Conservation (phyloP, 2,797 vertebrate species). For the Zenarchopterus dispar region DNA sequence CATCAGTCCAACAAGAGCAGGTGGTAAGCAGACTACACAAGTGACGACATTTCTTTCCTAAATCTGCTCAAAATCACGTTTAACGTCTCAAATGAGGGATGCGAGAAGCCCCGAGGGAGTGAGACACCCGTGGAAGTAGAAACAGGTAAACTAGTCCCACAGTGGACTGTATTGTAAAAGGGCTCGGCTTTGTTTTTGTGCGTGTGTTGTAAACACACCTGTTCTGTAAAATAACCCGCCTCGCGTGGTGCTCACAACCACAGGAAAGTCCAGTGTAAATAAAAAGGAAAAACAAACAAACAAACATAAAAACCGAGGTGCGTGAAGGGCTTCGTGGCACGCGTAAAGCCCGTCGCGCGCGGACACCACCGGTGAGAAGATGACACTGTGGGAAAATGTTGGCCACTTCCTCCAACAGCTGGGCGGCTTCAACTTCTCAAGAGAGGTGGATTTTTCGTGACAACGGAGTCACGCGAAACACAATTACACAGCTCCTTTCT, state of each 20-base stretch:
- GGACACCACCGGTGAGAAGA: too few relatives aligned
- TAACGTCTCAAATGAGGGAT: background rate
- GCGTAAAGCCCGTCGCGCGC: too few relatives aligned
- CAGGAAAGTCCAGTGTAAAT: too few relatives aligned
- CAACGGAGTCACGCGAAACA: conserved; percentile 20
- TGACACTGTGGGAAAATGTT: too few relatives aligned
- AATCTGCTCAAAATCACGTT: conserved; percentile 25
- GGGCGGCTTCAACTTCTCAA: conserved; percentile 47
- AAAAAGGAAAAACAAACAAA: too few relatives aligned
- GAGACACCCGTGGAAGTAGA: background rate
- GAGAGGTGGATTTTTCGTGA: background rate
- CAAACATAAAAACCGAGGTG: too few relatives aligned
- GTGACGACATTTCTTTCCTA: conserved; percentile 39
- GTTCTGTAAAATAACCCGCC: too few relatives aligned
- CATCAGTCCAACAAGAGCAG: conserved; percentile 28
- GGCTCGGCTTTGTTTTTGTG: conserved; percentile 20
- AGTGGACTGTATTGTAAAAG: background rate
- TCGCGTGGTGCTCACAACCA: too few relatives aligned
- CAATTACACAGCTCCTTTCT: conserved; percentile 21
- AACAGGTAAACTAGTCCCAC: background rate
- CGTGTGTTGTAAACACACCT: too few relatives aligned
- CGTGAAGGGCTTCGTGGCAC: too few relatives aligned
- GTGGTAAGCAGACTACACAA: conserved; percentile 52
- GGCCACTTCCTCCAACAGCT: conserved; percentile 57
- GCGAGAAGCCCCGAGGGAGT: background rate